phyloP scores from a whole-genome alignment of 2,888 invertebrate species.

The Drosophila leonis region DNA sequence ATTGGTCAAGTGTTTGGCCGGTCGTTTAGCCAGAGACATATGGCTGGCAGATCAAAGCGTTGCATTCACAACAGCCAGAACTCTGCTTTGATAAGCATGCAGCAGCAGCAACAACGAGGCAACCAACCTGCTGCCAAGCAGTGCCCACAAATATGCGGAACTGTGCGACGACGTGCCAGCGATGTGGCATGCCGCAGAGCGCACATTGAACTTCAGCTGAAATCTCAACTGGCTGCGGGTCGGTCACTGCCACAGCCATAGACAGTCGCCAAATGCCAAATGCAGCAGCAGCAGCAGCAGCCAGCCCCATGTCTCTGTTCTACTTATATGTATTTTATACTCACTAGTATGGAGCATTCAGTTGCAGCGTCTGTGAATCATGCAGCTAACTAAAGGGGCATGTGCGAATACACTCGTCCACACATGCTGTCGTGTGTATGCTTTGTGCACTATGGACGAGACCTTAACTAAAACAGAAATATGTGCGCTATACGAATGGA shows the following conservation, averaged over 20 bases:
- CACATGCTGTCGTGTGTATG: background rate
- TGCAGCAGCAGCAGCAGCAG: slow-evolving; percentile 35
- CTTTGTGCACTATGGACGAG: slow-evolving; percentile 28
- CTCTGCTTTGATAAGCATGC: slow-evolving; percentile 6
- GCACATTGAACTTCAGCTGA: slow-evolving; percentile 69
- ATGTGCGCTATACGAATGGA: background rate
- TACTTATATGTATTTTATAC: slow-evolving; percentile 21
- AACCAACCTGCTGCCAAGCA: slow-evolving; percentile 16
- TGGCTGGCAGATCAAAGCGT: slow-evolving; percentile 24
- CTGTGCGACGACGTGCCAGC: slow-evolving; percentile 39
- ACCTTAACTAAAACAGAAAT: slow-evolving; percentile 3
- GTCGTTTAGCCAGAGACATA: slow-evolving; percentile 27
- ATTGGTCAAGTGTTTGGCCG: slow-evolving; percentile 33
- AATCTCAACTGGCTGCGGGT: slow-evolving; percentile 64
- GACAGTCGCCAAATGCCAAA: slow-evolving; percentile 57
- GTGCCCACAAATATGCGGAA: slow-evolving; percentile 57
- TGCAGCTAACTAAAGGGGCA: slow-evolving; percentile 21
- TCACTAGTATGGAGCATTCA: slow-evolving; percentile 21
- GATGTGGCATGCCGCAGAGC: slow-evolving; percentile 49
- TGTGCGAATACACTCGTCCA: background rate
- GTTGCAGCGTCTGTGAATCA: slow-evolving; percentile 24
- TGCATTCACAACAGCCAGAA: slow-evolving; percentile 11
- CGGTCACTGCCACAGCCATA: slow-evolving; percentile 61
- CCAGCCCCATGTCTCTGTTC: slow-evolving; percentile 26
- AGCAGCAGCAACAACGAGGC: background rate